phyloP scores from a whole-genome alignment of 2,888 invertebrate species.

The Gnatocerus cornutus region DNA sequence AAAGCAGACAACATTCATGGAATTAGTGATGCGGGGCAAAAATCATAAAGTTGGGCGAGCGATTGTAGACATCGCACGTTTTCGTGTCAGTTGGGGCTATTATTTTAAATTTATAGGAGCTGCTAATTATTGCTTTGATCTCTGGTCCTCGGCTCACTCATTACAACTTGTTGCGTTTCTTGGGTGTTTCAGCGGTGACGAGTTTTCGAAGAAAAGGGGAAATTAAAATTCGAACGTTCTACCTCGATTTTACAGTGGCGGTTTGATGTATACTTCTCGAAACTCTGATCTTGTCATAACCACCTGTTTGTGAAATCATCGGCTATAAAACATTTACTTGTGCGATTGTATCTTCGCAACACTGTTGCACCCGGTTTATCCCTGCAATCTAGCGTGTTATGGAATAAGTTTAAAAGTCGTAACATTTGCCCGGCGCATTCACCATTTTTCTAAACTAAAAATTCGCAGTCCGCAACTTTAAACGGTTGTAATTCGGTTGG shows the following conservation, averaged over 20 bases:
- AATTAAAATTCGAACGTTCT: no score
- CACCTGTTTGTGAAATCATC: slow-evolving; percentile 4
- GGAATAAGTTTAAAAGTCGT: slow-evolving; percentile 25
- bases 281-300: neutral
- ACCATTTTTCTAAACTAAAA: slow-evolving; percentile 24
- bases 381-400: slow-evolving; percentile 1
- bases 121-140: slow-evolving; percentile 34
- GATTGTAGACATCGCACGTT: slow-evolving; percentile 14
- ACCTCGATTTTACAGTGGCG: no score
- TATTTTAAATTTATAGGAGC: slow-evolving; percentile 25
- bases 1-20: slow-evolving; percentile 13
- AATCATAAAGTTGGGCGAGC: slow-evolving; percentile 1
- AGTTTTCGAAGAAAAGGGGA: no score
- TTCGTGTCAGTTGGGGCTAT: slow-evolving; percentile 11
- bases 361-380: slow-evolving; percentile 25
- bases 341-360: slow-evolving; percentile 11
- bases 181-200: neutral
- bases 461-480: no score
- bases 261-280: no score
- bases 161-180: slow-evolving; percentile 30
- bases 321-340: slow-evolving; percentile 15
- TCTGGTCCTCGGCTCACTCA: neutral
- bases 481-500: no score
- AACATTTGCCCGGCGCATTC: slow-evolving; percentile 28
- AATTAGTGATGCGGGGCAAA: slow-evolving; percentile 12